phyloP scores from a whole-genome alignment of 2,797 vertebrate genomes.

The Masticophis lateralis region DNA sequence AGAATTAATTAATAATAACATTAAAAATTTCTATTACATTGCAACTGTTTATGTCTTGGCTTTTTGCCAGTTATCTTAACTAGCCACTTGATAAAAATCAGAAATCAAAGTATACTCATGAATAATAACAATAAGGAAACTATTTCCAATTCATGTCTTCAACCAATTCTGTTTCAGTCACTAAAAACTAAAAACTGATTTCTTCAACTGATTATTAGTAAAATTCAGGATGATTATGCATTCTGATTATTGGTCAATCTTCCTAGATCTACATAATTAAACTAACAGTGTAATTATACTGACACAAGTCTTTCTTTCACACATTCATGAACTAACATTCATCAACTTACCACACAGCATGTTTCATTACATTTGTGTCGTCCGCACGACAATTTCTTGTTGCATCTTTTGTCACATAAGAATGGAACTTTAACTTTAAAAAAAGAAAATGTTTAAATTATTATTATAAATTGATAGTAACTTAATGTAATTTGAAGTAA shows the following conservation, averaged over 20 bases:
- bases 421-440: slow-evolving; percentile 83
- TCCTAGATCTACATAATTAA: neutral
- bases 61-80: neutral
- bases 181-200: neutral
- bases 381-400: slow-evolving; percentile 92
- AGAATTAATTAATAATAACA: neutral
- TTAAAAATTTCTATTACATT: neutral
- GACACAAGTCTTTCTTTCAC: neutral
- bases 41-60: neutral
- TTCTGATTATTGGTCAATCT: neutral
- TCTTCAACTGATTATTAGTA: neutral
- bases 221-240: neutral
- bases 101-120: neutral
- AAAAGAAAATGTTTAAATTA: slow-evolving; percentile 39
- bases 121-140: neutral
- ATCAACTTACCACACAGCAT: slow-evolving; percentile 90
- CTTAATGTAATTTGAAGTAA: neutral
- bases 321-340: slow-evolving; percentile 51
- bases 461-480: neutral
- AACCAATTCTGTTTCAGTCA: neutral
- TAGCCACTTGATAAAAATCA: neutral
- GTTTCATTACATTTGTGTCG: slow-evolving; percentile 95
- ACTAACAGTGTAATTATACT: neutral
- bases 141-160: neutral
- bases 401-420: slow-evolving; percentile 92